These are phyloP conservation scores for Strigamia transsilvanica DNA, from an alignment of 2,888 invertebrate species.

Conservation along the genomic window DNA sequence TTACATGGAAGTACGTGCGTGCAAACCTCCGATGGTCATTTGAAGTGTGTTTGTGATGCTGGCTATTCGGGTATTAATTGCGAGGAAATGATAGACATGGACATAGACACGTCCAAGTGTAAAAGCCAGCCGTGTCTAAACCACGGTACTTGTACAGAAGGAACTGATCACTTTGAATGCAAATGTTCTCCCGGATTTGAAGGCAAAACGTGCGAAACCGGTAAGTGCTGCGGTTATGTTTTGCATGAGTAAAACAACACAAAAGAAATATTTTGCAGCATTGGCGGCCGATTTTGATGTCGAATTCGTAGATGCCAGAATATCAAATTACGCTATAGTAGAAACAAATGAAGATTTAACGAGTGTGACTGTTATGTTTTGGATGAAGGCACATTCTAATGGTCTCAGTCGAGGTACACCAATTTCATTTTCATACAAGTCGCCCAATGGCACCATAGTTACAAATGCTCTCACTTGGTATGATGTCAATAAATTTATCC, in stretches of 20 bases:
- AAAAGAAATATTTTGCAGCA: slow-evolving; percentile 18
- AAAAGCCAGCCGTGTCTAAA: slow-evolving; percentile 61
- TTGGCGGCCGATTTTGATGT: neutral
- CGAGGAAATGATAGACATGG: slow-evolving; percentile 64
- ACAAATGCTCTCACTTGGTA: no score
- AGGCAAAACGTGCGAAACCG: slow-evolving; percentile 8
- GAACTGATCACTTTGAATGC: slow-evolving; percentile 57
- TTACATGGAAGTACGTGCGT: slow-evolving; percentile 62
- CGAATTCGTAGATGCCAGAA: neutral
- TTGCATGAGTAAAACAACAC: neutral
- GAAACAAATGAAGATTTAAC: neutral
- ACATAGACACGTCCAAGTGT: no score
- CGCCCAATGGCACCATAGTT: no score
- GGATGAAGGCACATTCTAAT: no score
- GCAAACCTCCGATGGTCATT: slow-evolving; percentile 59
- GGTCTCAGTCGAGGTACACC: no score
- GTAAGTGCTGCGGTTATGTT: neutral
- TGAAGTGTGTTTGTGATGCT: slow-evolving; percentile 69
- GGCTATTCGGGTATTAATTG: slow-evolving; percentile 70
- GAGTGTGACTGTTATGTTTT: slow-evolving; percentile 71
- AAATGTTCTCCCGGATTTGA: slow-evolving; percentile 59
- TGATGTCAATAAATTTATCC: no score
- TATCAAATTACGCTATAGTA: neutral
- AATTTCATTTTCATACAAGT: no score
- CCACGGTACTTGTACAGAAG: slow-evolving; percentile 59